Evolutionary conservation across 2,797 vertebrate genomes (phyloP), one percentile per base, ranked within the genome.

Genomic region (Galagoides demidoff): DNA sequence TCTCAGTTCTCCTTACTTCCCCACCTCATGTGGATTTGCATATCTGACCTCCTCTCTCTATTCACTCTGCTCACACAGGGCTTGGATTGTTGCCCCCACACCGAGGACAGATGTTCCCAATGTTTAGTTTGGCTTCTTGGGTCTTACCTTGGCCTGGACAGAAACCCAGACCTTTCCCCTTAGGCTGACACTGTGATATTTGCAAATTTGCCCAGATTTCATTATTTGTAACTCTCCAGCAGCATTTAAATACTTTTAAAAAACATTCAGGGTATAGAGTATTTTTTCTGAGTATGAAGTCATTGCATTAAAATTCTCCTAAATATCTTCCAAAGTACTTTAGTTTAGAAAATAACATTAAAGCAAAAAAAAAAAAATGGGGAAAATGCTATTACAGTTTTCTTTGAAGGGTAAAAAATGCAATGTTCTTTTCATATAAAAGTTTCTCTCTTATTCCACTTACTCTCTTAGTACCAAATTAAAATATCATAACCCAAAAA

Each of bases 391-490:
- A 68, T n/a, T 70, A 79, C 3, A 89, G 25, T 66, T 86, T 92
- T 70, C 86, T 93, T 68, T 82, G 76, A 94, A 89, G 39, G 12
- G 19, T 82, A 76, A 68, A 81, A 88, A 88, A 45, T 49, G 52
- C 45, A 85, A 45, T 89, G 45, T 82, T 86, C n/a, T 94, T 64
- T 89, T 34, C 61, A 77, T 2, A 5, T 27, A 39, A 57, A 85
- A 85, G 76, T 86, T 93, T 92, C 70, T 86, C 19, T 70, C 86
- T 91, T 70, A 55, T 29, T 89, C 61, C 12, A 87, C 16, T 78
- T 59, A 76, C 1, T 95, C 49, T 90, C 55, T 85, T 66, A 68
- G 70, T 89, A 93, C 86, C 66, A 92, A 95, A 97, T 94, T 63
- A 93, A 93, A 92, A 92, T 89, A 92, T n/a, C 27, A n/a, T 52